Evolutionary conservation across 2,797 vertebrate genomes (phyloP), one percentile per base, ranked within the genome.

Genomic region (Hyperoplus immaculatus): DNA sequence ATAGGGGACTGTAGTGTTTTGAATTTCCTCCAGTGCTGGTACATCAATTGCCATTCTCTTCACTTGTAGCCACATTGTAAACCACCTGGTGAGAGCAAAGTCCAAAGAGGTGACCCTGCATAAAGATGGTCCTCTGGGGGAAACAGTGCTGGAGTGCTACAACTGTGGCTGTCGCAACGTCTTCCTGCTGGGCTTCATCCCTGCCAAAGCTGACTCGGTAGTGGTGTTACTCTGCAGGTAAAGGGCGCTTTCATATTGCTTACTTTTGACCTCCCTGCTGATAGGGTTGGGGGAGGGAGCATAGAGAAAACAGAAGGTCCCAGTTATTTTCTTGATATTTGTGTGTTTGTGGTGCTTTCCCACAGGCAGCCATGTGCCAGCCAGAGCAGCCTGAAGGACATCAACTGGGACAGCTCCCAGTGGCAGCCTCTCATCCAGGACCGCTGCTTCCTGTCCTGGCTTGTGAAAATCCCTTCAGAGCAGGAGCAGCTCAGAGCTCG

Each of bases 351-450:
- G 65, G 90, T 73, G 73, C 29, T 29, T 29, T 43, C 62, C 59
- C 82, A 72, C 89, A 97, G 97, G 91, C 97, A 98, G 91, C 97
- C 97, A 0, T 99, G 98, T 90, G 98, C 98, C 79, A 99, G 98
- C 85, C 98, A 99, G 93, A 99, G 98, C 95, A 99, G 98, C 91
- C 84, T 99, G 79, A 99, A 99, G 94, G 98, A 99, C 90, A 99
- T 99, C 94, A 99, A 99, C 89, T 99, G 98, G 98, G 98, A 99
- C 95, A 99, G 98, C 66, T 99, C 98, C 0, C 98, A 99, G 93
- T 99, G 98, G 98, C 98, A 99, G 89, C 97, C 98, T 0, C 95
- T 99, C 64, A 99, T 99, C 90, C 98, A 99, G 90, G 98, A 99
- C 78, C 98, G 98, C 69, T 99, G 98, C 88, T 99, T 99, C 92